phyloP scores from a whole-genome alignment of 2,888 invertebrate genomes.

The Mycalesis mineus region DNA sequence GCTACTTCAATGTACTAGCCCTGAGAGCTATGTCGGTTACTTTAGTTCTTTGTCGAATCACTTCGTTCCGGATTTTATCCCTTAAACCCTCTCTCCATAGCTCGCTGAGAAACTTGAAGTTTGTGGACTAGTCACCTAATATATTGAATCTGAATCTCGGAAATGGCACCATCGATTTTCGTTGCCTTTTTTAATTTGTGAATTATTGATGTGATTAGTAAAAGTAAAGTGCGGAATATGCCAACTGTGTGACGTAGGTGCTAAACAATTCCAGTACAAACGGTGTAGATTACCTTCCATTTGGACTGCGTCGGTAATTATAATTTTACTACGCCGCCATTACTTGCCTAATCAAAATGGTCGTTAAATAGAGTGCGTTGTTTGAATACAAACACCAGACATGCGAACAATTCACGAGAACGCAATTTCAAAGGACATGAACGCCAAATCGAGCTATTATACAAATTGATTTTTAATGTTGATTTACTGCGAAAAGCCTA shows the following conservation, averaged over 20 bases:
- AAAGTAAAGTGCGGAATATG: too few species aligned
- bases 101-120: too few species aligned
- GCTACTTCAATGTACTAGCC: too few species aligned
- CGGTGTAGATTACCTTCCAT: not conserved
- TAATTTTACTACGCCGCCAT: constrained; percentile 7
- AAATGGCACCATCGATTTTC: too few species aligned
- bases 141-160: too few species aligned
- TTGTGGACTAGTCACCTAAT: too few species aligned
- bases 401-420: constrained; percentile 10
- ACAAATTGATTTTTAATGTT: not conserved
- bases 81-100: too few species aligned
- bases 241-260: not conserved
- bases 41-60: too few species aligned
- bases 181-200: too few species aligned
- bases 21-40: too few species aligned
- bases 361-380: constrained; percentile 16
- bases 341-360: constrained; percentile 11
- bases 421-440: constrained; percentile 8
- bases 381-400: constrained; percentile 11
- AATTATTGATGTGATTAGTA: too few species aligned
- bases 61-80: too few species aligned
- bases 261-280: not conserved
- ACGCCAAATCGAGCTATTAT: constrained; percentile 4
- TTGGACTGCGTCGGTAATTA: constrained; percentile 4
- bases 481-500: not conserved